phyloP scores from a whole-genome alignment of 2,888 invertebrate species.

The Cylindroiulus punctatus region DNA sequence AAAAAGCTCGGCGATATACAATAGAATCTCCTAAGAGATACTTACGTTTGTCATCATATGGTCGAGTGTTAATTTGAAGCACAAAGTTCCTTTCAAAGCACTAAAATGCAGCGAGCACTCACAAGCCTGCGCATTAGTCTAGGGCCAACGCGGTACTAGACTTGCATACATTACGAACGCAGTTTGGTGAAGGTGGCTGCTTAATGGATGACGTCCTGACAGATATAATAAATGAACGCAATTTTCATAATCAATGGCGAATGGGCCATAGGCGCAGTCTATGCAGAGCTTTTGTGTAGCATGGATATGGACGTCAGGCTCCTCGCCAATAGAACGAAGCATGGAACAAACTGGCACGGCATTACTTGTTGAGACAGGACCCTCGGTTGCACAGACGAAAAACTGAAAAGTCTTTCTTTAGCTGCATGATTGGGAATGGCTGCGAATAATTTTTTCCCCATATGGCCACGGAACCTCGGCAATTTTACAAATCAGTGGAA shows the following conservation, averaged over 20 bases:
- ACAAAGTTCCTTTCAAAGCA: slow-evolving; percentile 48
- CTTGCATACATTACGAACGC: slow-evolving; percentile 52
- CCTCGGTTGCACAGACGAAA: background rate
- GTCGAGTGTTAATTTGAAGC: slow-evolving; percentile 50
- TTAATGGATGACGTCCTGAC: slow-evolving; percentile 58
- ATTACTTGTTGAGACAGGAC: slow-evolving; percentile 42
- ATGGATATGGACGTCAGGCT: slow-evolving; percentile 30
- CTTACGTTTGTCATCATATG: slow-evolving; percentile 47
- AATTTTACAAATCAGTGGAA: slow-evolving; percentile 45
- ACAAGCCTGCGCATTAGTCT: slow-evolving; percentile 53
- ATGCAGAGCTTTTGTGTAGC: slow-evolving; percentile 35
- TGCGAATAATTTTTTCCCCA: slow-evolving; percentile 28
- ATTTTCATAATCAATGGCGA: slow-evolving; percentile 58
- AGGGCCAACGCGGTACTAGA: slow-evolving; percentile 44
- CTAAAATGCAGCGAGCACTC: background rate
- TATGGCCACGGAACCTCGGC: slow-evolving; percentile 39
- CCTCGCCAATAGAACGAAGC: slow-evolving; percentile 21
- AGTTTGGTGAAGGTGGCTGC: slow-evolving; percentile 49
- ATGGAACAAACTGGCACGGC: slow-evolving; percentile 21
- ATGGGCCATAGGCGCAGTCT: slow-evolving; percentile 31
- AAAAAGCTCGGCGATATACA: background rate
- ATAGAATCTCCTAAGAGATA: slow-evolving; percentile 37
- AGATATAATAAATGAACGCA: slow-evolving; percentile 58
- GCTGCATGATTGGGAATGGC: slow-evolving; percentile 36
- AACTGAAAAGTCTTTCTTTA: slow-evolving; percentile 7